Evolutionary conservation across 2,113 vertebrate genomes (phyloP), one percentile per base, ranked within the genome.

Genomic region (Oryzias woworae): DNA sequence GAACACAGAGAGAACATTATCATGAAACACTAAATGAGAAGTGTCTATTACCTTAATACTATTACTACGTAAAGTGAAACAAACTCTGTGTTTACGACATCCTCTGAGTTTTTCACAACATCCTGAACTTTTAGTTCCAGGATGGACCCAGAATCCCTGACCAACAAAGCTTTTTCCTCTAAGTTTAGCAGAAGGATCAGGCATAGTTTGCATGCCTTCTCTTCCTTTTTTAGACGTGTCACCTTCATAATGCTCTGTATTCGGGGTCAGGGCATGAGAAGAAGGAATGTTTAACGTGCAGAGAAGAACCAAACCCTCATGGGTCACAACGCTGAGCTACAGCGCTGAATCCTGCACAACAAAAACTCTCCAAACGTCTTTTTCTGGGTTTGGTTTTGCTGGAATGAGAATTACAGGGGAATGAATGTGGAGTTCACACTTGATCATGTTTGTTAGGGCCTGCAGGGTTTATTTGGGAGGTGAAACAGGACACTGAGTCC

Each of bases 371-470:
- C 46, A 59, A 15, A 59, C 31, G 15, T 7, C 17, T n/a, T 53
- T 31, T 17, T 23, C 26, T 42, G 28, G 64, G 47, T 66, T 57
- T 44, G 66, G 53, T 42, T 49, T 61, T 23, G n/a, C 8, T 49
- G 28, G 51, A 53, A 4, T 54, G 51, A 63, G 62, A 56, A 20
- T 63, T 49, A 60, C 58, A 53, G 44, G 43, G 42, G 42, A 14
- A n/a, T 57, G 52, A 51, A 50, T 46, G 6, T 26, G 20, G 20
- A 64, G 16, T 31, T 48, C 47, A 53, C 51, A 28, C 3, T 58
- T 45, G 57, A 48, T 56, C 61, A 42, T 45, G 58, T 75, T 69
- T 78, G 66, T 60, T 66, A 57, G 50, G 56, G 31, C n/a, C 45
- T 26, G 17, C 61, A 52, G 58, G 10, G 46, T 67, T 64, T 45